phyloP scores from a whole-genome alignment of 2,797 vertebrate genomes.

The Chloroceryle inda region DNA sequence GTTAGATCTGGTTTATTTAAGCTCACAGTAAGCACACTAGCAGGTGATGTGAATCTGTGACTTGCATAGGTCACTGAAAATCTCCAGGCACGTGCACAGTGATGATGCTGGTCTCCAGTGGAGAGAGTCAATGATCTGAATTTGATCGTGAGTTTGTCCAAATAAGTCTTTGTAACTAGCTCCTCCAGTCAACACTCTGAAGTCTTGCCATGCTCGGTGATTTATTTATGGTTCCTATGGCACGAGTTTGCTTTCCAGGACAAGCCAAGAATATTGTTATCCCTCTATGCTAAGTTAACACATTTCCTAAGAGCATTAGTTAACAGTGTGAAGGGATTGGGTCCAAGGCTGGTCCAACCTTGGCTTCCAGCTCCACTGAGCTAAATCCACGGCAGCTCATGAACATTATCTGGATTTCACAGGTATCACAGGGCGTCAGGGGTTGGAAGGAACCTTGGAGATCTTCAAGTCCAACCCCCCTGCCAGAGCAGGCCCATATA shows the following conservation, averaged over 20 bases:
- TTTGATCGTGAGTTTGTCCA: background rate
- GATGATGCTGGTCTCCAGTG: background rate
- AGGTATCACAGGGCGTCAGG: too few species aligned
- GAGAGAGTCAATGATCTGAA: background rate
- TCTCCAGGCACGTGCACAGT: background rate
- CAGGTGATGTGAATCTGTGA: background rate
- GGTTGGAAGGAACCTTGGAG: too few species aligned
- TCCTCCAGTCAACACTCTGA: background rate
- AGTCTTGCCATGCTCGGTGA: background rate
- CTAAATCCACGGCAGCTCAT: background rate
- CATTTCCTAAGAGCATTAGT: background rate
- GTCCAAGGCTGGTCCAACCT: background rate
- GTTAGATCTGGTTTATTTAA: background rate
- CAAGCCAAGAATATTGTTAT: rapidly evolving
- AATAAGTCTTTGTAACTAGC: background rate
- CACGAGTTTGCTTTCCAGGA: background rate
- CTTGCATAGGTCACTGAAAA: background rate
- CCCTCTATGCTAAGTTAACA: background rate
- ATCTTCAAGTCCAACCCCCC: too few species aligned
- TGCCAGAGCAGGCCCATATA: too few species aligned
- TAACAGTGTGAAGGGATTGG: background rate
- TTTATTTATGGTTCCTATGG: background rate
- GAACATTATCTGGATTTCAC: background rate
- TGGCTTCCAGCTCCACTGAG: background rate
- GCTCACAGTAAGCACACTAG: background rate